These are phyloP conservation scores for Pseudochromis fuscus DNA, from an alignment of 2,797 vertebrate species.

Conservation along the genomic window DNA sequence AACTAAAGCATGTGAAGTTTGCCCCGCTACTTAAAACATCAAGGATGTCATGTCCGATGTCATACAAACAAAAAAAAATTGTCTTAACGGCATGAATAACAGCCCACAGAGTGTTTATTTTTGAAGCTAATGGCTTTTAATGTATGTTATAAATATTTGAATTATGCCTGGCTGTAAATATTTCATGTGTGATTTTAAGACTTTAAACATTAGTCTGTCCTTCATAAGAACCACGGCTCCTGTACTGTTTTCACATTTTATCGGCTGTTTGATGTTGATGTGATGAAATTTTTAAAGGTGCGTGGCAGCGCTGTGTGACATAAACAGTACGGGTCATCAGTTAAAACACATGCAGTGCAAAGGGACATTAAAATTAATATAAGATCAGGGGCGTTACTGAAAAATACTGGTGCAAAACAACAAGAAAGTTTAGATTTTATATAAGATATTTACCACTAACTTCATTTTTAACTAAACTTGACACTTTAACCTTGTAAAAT, in stretches of 20 bases:
- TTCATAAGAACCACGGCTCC: slow-evolving; percentile 71
- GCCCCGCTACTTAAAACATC: slow-evolving; percentile 79
- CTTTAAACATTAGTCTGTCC: slow-evolving; percentile 79
- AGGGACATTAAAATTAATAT: slow-evolving; percentile 65
- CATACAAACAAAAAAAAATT: slow-evolving; percentile 71
- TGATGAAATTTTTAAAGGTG: slow-evolving; percentile 84
- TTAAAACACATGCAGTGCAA: slow-evolving; percentile 37
- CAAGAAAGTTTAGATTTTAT: not conserved
- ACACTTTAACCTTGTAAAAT: not conserved
- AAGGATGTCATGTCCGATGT: slow-evolving; percentile 84
- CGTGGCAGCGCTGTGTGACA: slow-evolving; percentile 64
- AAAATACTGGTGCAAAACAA: slow-evolving; percentile 24
- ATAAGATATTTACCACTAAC: not conserved
- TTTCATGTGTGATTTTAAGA: slow-evolving; percentile 84
- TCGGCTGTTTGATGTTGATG: slow-evolving; percentile 83
- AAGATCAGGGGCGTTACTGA: slow-evolving; percentile 5
- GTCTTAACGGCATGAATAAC: slow-evolving; percentile 72
- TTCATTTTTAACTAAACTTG: slow-evolving; percentile 1
- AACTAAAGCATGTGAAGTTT: slow-evolving; percentile 84
- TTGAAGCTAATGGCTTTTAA: slow-evolving; percentile 87
- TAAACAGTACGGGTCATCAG: slow-evolving; percentile 80
- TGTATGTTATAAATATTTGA: slow-evolving; percentile 89
- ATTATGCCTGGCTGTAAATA: slow-evolving; percentile 84
- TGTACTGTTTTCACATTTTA: slow-evolving; percentile 81
- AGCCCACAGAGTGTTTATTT: slow-evolving; percentile 79